phyloP scores from a whole-genome alignment of 2,888 invertebrate species.

The Flabesymbios commensalis region DNA sequence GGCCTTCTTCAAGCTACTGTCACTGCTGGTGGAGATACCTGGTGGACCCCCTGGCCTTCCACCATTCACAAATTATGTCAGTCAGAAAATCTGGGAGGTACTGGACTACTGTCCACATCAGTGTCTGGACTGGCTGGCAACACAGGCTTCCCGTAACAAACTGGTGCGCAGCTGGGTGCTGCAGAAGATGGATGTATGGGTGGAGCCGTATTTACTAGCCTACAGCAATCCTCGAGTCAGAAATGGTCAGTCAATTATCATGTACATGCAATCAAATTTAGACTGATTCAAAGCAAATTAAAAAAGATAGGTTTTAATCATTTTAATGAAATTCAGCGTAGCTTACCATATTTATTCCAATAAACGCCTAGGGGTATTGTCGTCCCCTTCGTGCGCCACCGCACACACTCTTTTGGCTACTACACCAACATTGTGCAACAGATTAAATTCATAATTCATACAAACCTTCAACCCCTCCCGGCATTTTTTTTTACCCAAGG shows the following conservation, averaged over 20 bases:
- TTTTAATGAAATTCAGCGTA: neutral
- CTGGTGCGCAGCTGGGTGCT: slow-evolving; percentile 89
- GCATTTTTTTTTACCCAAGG: too few relatives aligned
- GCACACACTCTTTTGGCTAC: too few relatives aligned
- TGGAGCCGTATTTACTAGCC: slow-evolving; percentile 84
- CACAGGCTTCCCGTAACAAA: slow-evolving; percentile 76
- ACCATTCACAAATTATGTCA: slow-evolving; percentile 85
- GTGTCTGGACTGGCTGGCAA: slow-evolving; percentile 83
- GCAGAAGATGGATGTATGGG: slow-evolving; percentile 89
- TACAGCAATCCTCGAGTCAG: slow-evolving; percentile 85
- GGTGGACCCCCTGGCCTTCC: slow-evolving; percentile 81
- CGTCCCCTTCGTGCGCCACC: too few relatives aligned
- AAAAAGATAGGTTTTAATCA: neutral
- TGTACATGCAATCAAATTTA: neutral
- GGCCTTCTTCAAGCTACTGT: slow-evolving; percentile 89
- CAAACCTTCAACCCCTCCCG: too few relatives aligned
- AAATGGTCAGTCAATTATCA: slow-evolving; percentile 71
- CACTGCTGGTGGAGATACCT: slow-evolving; percentile 79
- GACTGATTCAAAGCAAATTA: too few relatives aligned
- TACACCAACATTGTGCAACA: too few relatives aligned
- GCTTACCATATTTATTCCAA: too few relatives aligned
- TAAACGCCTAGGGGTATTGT: too few relatives aligned
- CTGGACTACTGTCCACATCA: slow-evolving; percentile 90
- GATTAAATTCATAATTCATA: too few relatives aligned
- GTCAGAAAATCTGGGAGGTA: slow-evolving; percentile 80